Base-by-base conservation (phyloP, 2,888 invertebrate species). In the Mimachlamys varia region DNA sequence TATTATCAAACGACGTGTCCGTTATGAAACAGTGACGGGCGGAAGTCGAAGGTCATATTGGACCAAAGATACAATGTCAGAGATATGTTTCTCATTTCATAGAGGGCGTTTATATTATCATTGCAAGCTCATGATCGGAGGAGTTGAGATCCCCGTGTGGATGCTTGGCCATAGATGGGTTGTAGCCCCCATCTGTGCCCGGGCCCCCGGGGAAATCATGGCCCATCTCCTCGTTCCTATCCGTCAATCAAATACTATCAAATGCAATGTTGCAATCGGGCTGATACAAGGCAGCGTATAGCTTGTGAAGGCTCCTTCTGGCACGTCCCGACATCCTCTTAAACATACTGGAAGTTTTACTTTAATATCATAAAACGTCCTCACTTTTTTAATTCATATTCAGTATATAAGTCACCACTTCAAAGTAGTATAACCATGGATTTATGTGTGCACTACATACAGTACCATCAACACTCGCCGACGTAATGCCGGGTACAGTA, bases 191-290 rank as follows among this genome's bases (percentile, higher is more conserved):
- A 76, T 76, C 76, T 76, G 33, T 76, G 76, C 76, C 76, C 33
- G 33, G 33, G 27, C 76, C 76, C 76, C 76, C 76, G 76, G 76
- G 76, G 76, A 76, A 76, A 76, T 76, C 76, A 76, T 76, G 76
- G 76, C 27, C 76, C 76, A 33, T 76, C 76, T 27, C 76, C 27
- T 76, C 33, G 76, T 76, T 76, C 7, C 27, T 76, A 27, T 33
- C 76, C 22, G 76, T 33, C 76, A 76, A 76, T 76, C 76, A 62
- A 62, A 62, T 62, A 62, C 62, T 62, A 62, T 62, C 62, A 76
- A 76, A 33, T 27, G 76, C 27, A 76, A 76, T 76, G 76, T 76
- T 76, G 33, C 76, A 76, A 76, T 7, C 27, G 33, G 33, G 76
- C 27, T 76, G 76, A 76, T 76, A 76, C 27, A 33, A 76, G 27